Percentiles rank a stretch among this genome's conserved stretches.
These are phyloP conservation scores for Anastatus disparis DNA, from an alignment of 1,140 invertebrate species.

Conservation along the genomic window DNA sequence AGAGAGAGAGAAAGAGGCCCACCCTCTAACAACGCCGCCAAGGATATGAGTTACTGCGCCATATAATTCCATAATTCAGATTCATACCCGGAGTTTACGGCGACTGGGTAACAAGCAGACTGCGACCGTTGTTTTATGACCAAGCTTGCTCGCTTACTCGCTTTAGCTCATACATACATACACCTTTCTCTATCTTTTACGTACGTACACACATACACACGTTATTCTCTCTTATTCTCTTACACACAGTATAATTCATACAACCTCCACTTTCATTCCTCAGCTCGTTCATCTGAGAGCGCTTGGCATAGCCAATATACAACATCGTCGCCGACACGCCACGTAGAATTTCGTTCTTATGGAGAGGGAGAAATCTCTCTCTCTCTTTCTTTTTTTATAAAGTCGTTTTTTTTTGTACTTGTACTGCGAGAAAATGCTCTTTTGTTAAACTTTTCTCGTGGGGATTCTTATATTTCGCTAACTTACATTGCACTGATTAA, in stretches of 20 bases:
- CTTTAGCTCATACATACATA: slow-evolving; percentile 14
- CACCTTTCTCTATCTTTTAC: slow-evolving; percentile 22
- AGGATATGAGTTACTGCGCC: slow-evolving; percentile 59
- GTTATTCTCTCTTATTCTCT: slow-evolving; percentile 1
- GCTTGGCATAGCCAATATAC: too few relatives aligned
- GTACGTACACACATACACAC: too few relatives aligned
- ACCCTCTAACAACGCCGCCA: slow-evolving; percentile 52
- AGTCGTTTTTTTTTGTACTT: too few relatives aligned
- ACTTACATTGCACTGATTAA: too few relatives aligned
- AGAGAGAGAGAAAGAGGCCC: too few relatives aligned
- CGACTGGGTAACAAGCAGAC: slow-evolving; percentile 60
- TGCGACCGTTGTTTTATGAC: slow-evolving; percentile 58
- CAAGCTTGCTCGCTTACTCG: slow-evolving; percentile 29
- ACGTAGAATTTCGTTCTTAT: not conserved
- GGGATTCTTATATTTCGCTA: too few relatives aligned
- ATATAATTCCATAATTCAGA: slow-evolving; percentile 62
- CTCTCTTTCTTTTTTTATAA: too few relatives aligned
- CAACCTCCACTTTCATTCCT: not conserved
- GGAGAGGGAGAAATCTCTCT: not conserved
- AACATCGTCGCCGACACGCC: too few relatives aligned
- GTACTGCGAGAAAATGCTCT: too few relatives aligned
- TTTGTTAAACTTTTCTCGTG: too few relatives aligned
- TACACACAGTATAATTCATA: too few relatives aligned
- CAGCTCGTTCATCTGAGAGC: not conserved
- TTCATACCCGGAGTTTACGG: slow-evolving; percentile 60